Conservation (phyloP, 2,113 vertebrate species). For the Furnarius figulus region DNA sequence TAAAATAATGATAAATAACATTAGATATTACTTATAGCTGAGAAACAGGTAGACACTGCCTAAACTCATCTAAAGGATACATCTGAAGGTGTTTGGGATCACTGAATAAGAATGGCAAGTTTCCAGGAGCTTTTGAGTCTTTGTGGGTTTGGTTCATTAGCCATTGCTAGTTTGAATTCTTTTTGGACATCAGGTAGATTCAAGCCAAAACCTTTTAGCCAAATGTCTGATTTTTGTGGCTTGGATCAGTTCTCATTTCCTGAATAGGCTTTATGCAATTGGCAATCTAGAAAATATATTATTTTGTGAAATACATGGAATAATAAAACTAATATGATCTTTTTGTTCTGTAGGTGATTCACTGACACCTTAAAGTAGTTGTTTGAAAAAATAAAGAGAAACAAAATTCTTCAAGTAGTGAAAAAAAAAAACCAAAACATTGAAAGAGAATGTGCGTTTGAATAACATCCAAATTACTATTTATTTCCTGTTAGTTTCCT, state of each 20-base stretch:
- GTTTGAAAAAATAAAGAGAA: background rate
- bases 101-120: background rate
- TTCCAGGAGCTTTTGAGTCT: background rate
- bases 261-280: background rate
- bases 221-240: background rate
- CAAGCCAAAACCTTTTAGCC: background rate
- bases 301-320: background rate
- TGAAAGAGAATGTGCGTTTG: background rate
- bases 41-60: background rate
- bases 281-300: background rate
- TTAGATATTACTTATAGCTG: background rate
- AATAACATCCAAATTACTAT: background rate
- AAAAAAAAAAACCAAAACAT: background rate
- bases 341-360: background rate
- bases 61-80: background rate
- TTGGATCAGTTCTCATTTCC: background rate
- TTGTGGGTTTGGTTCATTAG: background rate
- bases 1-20: background rate
- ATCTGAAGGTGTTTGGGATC: background rate
- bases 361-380: background rate
- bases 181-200: background rate
- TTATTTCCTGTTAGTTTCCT: background rate
- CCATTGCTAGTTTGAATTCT: background rate
- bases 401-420: background rate
- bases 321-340: background rate